Conservation (phyloP, 2,888 invertebrate species). For the Heliconius ismenius region DNA sequence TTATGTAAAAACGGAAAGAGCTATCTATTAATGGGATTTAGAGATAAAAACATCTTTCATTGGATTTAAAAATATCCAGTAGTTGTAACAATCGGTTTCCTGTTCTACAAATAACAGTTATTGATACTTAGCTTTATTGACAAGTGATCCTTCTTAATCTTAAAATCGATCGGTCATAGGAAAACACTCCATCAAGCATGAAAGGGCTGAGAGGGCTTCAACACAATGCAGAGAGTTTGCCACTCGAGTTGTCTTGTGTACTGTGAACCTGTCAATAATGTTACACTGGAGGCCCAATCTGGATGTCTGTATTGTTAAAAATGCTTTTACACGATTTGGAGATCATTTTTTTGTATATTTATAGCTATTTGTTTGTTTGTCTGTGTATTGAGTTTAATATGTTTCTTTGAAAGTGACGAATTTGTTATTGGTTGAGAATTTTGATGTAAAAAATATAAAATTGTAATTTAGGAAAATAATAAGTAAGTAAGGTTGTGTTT, state of each 20-base stretch:
- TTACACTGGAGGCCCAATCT: slow-evolving; percentile 30
- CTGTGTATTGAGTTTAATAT: background rate
- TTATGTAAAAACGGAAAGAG: background rate
- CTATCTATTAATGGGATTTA: slow-evolving; percentile 5
- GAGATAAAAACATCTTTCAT: background rate
- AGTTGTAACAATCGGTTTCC: slow-evolving; percentile 31
- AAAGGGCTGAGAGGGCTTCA: slow-evolving; percentile 48
- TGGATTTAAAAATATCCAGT: slow-evolving; percentile 3
- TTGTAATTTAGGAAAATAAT: no score
- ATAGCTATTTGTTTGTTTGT: background rate
- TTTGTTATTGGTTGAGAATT: background rate
- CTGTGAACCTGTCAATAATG: slow-evolving; percentile 38
- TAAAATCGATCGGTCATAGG: slow-evolving; percentile 46
- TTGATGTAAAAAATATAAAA: background rate
- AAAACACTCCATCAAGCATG: slow-evolving; percentile 46
- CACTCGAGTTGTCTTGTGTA: slow-evolving; percentile 32
- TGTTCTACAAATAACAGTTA: slow-evolving; percentile 30
- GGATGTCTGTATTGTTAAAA: slow-evolving; percentile 29
- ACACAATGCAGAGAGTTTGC: slow-evolving; percentile 47
- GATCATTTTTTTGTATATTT: background rate
- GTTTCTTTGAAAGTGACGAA: background rate
- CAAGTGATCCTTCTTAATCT: slow-evolving; percentile 37
- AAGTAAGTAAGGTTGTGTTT: no score
- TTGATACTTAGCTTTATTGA: slow-evolving; percentile 35
- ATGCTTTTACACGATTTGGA: slow-evolving; percentile 7